Evolutionary conservation across 2,888 invertebrate genomes (phyloP).

Genomic region (Eupithecia exiguata): DNA sequence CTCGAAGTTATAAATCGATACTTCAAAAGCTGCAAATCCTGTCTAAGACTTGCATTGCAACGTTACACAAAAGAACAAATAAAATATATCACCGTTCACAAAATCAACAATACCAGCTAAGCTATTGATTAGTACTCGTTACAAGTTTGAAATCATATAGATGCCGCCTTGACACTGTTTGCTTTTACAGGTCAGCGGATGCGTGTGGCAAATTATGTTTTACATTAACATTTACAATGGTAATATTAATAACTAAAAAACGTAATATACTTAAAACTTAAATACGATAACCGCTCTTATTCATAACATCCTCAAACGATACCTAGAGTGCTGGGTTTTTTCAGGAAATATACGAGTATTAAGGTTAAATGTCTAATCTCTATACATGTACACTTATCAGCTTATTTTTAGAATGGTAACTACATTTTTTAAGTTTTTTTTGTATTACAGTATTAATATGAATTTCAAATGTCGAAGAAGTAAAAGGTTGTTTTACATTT

Average conservation of each 20-base stretch:
- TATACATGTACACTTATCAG: slow-evolving; percentile 1
- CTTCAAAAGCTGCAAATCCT: slow-evolving; percentile 29
- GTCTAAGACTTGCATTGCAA: slow-evolving; percentile 21
- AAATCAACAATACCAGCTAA: slow-evolving; percentile 56
- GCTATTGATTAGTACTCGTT: slow-evolving; percentile 66
- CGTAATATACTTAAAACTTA: not conserved
- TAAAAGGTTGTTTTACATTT: not conserved
- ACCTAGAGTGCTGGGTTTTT: not conserved
- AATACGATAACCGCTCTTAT: not conserved
- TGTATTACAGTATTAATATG: not conserved
- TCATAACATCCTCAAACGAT: slow-evolving; percentile 3
- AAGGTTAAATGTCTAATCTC: slow-evolving; percentile 1
- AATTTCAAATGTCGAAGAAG: not conserved
- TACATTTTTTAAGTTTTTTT: not conserved
- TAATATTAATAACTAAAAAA: slow-evolving; percentile 47
- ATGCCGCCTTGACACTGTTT: slow-evolving; percentile 77
- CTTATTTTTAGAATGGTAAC: not conserved
- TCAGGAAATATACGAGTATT: not conserved
- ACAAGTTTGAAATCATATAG: slow-evolving; percentile 72
- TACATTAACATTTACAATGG: slow-evolving; percentile 50
- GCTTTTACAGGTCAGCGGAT: slow-evolving; percentile 70
- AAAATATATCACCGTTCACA: slow-evolving; percentile 51
- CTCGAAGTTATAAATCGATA: slow-evolving; percentile 23
- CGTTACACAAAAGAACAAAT: slow-evolving; percentile 37
- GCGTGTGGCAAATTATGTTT: slow-evolving; percentile 66